Base-by-base conservation (phyloP, 2,113 vertebrate species). In the Hiodon alosoides region DNA sequence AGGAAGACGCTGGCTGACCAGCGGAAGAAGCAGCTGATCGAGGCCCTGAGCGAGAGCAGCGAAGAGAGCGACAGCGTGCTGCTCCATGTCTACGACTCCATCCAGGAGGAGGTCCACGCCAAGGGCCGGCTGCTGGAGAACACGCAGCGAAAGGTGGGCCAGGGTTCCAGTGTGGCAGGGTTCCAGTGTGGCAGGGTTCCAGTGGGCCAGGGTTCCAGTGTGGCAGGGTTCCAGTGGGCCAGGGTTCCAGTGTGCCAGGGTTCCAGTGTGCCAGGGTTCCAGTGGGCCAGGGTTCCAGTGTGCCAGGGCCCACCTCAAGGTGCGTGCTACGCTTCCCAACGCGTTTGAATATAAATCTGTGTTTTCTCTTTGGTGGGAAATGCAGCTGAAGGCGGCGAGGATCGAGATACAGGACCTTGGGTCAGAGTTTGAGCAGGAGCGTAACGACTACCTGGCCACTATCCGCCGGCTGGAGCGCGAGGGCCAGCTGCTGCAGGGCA, bases 371-470 rank as follows among this genome's bases (percentile, higher is more conserved):
- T 70, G n/a, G 54, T 11, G 14, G 7, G 9, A 8, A 14, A 7
- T 60, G 76, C 87, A 97, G 95, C 88, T 98, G 31, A 86, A 70
- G 79, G 94, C 90, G 3, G 95, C 94, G 0, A 88, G 93, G 80
- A 87, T 94, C 0, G 92, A 97, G 87, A 95, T 96, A 85, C 88
- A 87, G 14, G 94, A 97, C 62, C 89, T 96, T 76, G 94, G 95
- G 83, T 83, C 86, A 0, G 94, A 95, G 84, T 95, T 96, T 67
- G 93, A 94, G 82, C 86, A 90, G 62, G 95, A 96, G 79, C 91
- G 93, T 72, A 90, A 92, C 0, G 92, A 94, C 81, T 94, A 95
- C 78, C 84, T 95, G 81, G 82, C 86, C n/a, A 93, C 89, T 67
- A 94, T 96, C 80, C 87, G 88, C 2, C 83, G 86, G 58, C 91